Base-by-base conservation (phyloP, 1,140 invertebrate genomes). In the Alviniconcha marisindica region DNA sequence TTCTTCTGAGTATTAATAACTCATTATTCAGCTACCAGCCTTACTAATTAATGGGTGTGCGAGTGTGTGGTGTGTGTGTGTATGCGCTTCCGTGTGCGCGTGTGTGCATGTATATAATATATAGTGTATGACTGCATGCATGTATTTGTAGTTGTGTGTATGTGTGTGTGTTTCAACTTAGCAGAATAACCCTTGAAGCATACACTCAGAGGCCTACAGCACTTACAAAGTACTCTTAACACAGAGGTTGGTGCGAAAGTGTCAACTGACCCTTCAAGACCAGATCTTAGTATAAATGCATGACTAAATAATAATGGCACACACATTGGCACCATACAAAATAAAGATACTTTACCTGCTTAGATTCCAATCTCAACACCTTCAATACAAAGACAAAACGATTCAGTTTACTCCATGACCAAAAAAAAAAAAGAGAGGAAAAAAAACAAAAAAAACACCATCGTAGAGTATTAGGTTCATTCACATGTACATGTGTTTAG, bases 281-380 rank as follows among this genome's bases (percentile, higher is more conserved):
- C 56, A 66, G 56, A 36, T 80, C 78, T 80, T 80, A 80, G 78
- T 80, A 80, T 80, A 80, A 80, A 80, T 80, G 78, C 78, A 80
- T 63, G 60, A 66, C 78, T 80, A 80, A 80, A 80, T 80, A 66
- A 80, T 80, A 80, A 80, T 80, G 78, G 78, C 78, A 80, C 78
- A 80, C 78, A 80, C 56, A 80, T 80, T 80, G 78, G 78, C 78
- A 80, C 78, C 78, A 66, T 80, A 80, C 78, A 80, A 80, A 80
- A 80, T 80, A 80, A 80, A 80, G 60, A 80, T 80, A 80, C 78
- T 60, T 80, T 80, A 80, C 78, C 78, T 80, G 78, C 40, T 80
- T 80, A 80, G 78, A 33, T 80, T 69, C 56, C 78, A 54, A 66
- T 80, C 38, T 80, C 78, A 80, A 80, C 33, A 80, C 78, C 78